A percentile compares a stretch with the other conserved stretches of the same genome.
phyloP scores from a whole-genome alignment of 2,888 invertebrate species.

The Dryadula phaetusa region DNA sequence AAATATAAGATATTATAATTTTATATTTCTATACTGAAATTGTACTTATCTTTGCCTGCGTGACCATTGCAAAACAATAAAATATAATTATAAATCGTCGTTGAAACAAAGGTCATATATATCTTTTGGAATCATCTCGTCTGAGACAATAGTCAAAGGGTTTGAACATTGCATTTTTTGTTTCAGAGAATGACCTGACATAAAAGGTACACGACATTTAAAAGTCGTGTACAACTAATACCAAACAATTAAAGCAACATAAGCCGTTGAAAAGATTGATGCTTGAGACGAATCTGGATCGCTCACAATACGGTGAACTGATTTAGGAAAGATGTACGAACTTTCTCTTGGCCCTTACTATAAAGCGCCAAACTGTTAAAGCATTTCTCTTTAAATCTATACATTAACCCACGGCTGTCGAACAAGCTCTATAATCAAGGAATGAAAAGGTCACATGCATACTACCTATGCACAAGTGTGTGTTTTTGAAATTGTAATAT shows the following conservation, averaged over 20 bases:
- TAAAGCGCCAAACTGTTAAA: constrained; percentile 56
- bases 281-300: constrained; percentile 68
- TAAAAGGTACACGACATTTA: constrained; percentile 45
- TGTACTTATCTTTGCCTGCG: constrained; percentile 16
- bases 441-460: background rate
- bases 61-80: constrained; percentile 32
- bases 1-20: background rate
- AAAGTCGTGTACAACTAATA: constrained; percentile 51
- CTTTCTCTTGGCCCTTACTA: constrained; percentile 79
- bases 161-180: constrained; percentile 40
- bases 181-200: constrained; percentile 44
- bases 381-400: constrained; percentile 53
- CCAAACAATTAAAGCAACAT: constrained; percentile 63
- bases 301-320: constrained; percentile 63
- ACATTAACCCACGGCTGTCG: constrained; percentile 1
- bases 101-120: constrained; percentile 37
- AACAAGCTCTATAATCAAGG: background rate
- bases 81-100: constrained; percentile 32
- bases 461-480: background rate
- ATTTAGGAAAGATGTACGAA: constrained; percentile 70
- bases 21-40: background rate
- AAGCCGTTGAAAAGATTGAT: constrained; percentile 67
- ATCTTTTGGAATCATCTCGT: constrained; percentile 34
- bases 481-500: too few species aligned
- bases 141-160: constrained; percentile 43